Base-by-base conservation (phyloP, 2,113 vertebrate genomes). In the Cisticola juncidis region DNA sequence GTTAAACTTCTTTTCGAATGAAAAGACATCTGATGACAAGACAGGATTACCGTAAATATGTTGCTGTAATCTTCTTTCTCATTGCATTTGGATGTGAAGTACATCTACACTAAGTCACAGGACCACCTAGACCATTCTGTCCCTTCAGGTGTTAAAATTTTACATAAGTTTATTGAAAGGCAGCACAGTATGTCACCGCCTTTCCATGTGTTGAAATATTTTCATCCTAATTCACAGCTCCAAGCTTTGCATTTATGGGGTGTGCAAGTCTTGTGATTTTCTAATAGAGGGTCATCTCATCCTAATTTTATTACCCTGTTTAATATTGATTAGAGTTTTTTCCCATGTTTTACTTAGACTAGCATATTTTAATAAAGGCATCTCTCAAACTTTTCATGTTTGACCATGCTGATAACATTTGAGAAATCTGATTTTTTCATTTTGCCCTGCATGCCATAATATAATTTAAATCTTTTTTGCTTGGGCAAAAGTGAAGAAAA, bases 171-270 rank as follows among this genome's bases (percentile, higher is more conserved):
- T 93, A 56, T 71, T 92, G 81, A 29, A 48, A 80, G 65, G 48
- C 72, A 94, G 58, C 29, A 51, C 33, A 88, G 29, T 60, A 53
- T 92, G 36, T 89, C 95, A 70, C 44, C 85, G 60, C 81, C 40
- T 71, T 84, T 88, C 65, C 61, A 87, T 89, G 36, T 88, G 35
- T 50, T 87, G 24, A 61, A 60, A 4, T 40, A 40, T 90, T 92
- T 94, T 91, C 16, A 54, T 96, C 45, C 66, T 82, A 80, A 78
- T 77, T 95, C 79, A 88, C 36, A 69, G 24, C 40, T 92, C 33
- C 22, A 81, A 66, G 26, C 29, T 90, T 91, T 86, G 50, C 15
- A n/a, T 62, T 58, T 28, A 33, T 53, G 1, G 1, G 15, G 8
- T 76, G 18, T 79, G 25, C 26, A 74, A 7, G 54, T 90, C 35